Base-by-base conservation (phyloP, 2,888 invertebrate genomes). In the Pogonocherus hispidulus region DNA sequence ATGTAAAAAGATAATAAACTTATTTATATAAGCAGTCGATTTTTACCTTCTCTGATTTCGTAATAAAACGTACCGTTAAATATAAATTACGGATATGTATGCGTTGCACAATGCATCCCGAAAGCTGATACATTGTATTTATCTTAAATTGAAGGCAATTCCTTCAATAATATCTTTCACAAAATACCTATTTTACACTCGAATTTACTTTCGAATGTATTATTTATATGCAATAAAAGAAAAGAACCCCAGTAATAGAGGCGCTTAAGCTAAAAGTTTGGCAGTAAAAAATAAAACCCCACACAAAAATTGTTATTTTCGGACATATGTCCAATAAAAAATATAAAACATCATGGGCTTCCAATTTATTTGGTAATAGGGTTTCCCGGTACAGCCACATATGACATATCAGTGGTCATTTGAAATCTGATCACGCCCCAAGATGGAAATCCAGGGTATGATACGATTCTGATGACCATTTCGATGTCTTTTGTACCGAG, bases 381-480 rank as follows among this genome's bases (percentile, higher is more conserved):
- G 32, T 59, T 57, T 44, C 27, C 23, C 44, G 41, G 44, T 57
- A 57, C 37, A 20, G 41, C 57, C 44, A 22, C 27, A 78, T 77
- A 77, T 73, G 75, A 74, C 67, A 66, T 32, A 47, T 73, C 73
- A 78, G 78, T 67, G 78, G 78, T 79, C 81, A 79, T 79, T 78
- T 73, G 77, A 47, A 78, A 79, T 77, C 78, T 76, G 75, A 78
- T 80, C 78, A 78, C 71, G 76, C 63, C 66, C 57, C 66, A 69
- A 72, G 74, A 72, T 73, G 70, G 73, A 73, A 75, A 71, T 66
- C 60, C 52, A 18, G 65, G 56, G 66, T 72, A 66, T 72, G 75
- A 75, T 67, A 55, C 35, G 73, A 55, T 56, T 75, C 65, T 51
- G 57, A 69, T 69, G 69, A 66, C 69, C 66, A 47, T 59, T 62